Base-by-base conservation (phyloP, 2,888 invertebrate genomes). In the Andrena flavipes region DNA sequence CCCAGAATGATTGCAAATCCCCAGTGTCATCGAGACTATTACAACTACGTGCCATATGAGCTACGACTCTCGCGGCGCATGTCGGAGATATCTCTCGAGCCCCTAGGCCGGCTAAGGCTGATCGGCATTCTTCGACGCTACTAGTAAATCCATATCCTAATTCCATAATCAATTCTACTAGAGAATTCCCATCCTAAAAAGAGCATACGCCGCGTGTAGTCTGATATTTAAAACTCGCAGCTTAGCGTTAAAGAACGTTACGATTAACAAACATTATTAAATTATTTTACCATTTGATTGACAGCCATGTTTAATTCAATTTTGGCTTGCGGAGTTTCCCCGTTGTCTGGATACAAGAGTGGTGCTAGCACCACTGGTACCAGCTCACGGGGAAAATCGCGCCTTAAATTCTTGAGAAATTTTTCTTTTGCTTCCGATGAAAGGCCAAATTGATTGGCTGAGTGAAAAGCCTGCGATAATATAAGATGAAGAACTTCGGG, bases 351-450 rank as follows among this genome's bases (percentile, higher is more conserved):
- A 94, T 98, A 98, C 86, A 99, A 95, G 87, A 98, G 95, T 87
- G 98, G 98, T 89, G 98, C 97, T 90, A 99, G 95, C 89, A 99
- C 97, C 91, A 98, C 97, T 51, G 99, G 98, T 76, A 98, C 98
- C 91, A 97, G 96, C 92, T 98, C 97, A 85, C 97, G 96, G 42
- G 98, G 98, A 94, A 98, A 98, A 94, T 98, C 98, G 91, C 97
- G 96, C 91, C 97, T 96, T 86, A 99, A 95, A 90, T 97, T 96
- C 92, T 96, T 96, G 77, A 98, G 94, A 94, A 99, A 98, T 89
- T 97, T 96, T 91, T 97, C 96, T 92, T 96, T 97, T 54, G 96
- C 96, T 88, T 97, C 97, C 86, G 95, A 94, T 56, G 96, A 96
- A 88, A 98, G 95, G 83, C 96, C 96, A 94, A 95, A 95, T 74